Evolutionary conservation across 2,888 invertebrate species (phyloP).

Genomic region (Meliscaeva auricollis): DNA sequence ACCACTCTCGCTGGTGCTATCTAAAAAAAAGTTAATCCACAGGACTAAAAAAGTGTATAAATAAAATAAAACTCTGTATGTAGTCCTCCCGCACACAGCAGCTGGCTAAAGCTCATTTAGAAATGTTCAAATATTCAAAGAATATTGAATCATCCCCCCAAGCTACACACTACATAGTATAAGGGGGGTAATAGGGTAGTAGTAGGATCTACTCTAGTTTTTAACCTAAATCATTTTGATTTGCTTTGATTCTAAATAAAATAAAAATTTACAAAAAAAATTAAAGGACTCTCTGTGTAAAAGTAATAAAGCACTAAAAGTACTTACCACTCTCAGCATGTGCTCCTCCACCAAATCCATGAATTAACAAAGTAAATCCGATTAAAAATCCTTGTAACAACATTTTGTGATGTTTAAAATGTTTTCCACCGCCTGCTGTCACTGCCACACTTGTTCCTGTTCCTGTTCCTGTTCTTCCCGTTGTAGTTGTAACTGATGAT

Average conservation of each 20-base stretch:
- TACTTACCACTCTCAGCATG: slow-evolving; percentile 81
- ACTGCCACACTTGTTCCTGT: slow-evolving; percentile 52
- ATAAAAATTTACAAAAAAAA: background rate
- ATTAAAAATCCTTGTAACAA: slow-evolving; percentile 79
- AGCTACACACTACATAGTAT: too few relatives aligned
- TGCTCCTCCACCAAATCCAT: slow-evolving; percentile 79
- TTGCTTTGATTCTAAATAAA: slow-evolving; percentile 10
- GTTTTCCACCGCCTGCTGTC: slow-evolving; percentile 73
- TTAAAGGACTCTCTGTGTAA: slow-evolving; percentile 12
- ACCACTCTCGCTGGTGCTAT: background rate
- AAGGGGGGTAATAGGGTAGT: too few relatives aligned
- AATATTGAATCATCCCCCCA: slow-evolving; percentile 6
- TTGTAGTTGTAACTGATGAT: background rate
- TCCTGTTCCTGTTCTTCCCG: slow-evolving; percentile 22
- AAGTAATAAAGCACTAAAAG: slow-evolving; percentile 26
- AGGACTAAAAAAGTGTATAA: slow-evolving; percentile 9
- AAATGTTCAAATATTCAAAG: slow-evolving; percentile 37
- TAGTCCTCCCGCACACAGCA: background rate
- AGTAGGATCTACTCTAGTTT: too few relatives aligned
- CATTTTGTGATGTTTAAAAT: slow-evolving; percentile 74
- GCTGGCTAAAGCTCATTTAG: slow-evolving; percentile 5
- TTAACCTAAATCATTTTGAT: slow-evolving; percentile 43
- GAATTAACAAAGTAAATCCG: slow-evolving; percentile 81
- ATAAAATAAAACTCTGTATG: slow-evolving; percentile 4
- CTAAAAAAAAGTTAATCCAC: slow-evolving; percentile 30